Base-by-base conservation (phyloP, 2,888 invertebrate genomes). In the Hypolimnas misippus region DNA sequence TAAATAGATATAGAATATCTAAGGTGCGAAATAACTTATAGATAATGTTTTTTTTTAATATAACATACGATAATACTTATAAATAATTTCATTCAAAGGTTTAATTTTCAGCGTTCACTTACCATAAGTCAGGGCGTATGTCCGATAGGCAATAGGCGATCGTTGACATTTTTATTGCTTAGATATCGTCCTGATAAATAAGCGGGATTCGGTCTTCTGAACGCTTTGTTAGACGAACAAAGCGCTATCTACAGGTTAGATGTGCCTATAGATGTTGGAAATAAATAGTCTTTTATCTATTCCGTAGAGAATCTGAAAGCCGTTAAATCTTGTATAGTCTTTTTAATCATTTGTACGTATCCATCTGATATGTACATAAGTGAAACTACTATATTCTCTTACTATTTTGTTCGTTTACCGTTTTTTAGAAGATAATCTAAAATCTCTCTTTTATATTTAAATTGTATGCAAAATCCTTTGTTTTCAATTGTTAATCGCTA, bases 161-260 rank as follows among this genome's bases (percentile, higher is more conserved):
- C 81, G 86, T 78, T 84, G 88, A 88, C 87, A 83, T 85, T 86
- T 89, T 89, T 89, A 89, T 79, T 76, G 83, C 81, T 60, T 68
- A 81, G 84, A 86, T 89, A 88, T 82, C 79, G 77, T 67, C 66
- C 66, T 76, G 74, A 85, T 87, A 87, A 87, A 88, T 84, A 79
- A 79, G 70, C 63, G 74, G 78, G 75, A 78, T 81, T 75, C 73
- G 74, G 75, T 72, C 70, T 74, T 72, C 71, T 73, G 67, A 69
- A 72, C 67, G 70, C 73, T 73, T 73, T 73, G 70, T 75, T 76
- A 55, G 55, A 59, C 62, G 62, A 57, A 54, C 57, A 61, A 61
- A 61, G 60, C 53, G 35, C 44, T 53, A 60, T 60, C 52, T 46
- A 38, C 16, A 46, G 38, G 35, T 38, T 53, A 54, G 59, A 60